Conservation (phyloP, 2,113 vertebrate genomes). For the Grus americana region DNA sequence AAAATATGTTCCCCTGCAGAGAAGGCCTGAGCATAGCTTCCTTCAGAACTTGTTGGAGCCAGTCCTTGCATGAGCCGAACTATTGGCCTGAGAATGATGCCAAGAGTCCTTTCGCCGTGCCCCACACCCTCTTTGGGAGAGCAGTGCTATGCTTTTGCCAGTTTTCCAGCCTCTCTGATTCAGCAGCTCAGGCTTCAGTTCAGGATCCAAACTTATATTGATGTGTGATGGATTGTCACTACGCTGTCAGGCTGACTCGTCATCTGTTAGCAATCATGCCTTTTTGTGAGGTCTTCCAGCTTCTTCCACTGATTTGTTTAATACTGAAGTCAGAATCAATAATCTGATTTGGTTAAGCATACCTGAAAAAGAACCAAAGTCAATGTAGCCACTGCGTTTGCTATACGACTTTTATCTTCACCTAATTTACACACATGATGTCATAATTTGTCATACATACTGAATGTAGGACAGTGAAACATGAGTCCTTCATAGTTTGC, state of each 20-base stretch:
- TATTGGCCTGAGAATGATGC: not conserved
- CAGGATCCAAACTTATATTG: not conserved
- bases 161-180: slow-evolving; percentile 13
- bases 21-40: slow-evolving; percentile 1
- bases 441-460: not conserved
- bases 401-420: not conserved
- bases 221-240: not conserved
- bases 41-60: not conserved
- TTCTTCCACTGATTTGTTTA: not conserved
- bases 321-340: not conserved
- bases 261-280: not conserved
- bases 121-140: not conserved
- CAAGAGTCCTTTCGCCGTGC: not conserved
- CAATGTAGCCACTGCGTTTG: not conserved
- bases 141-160: not conserved
- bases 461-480: not conserved
- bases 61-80: slow-evolving; percentile 8
- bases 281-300: not conserved
- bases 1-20: not conserved
- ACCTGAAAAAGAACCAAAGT: not conserved
- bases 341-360: not conserved
- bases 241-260: not conserved
- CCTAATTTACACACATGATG: not conserved
- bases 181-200: not conserved
- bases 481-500: not conserved